Conservation (phyloP, 2,888 invertebrate genomes). For the Girardia tigrina region DNA sequence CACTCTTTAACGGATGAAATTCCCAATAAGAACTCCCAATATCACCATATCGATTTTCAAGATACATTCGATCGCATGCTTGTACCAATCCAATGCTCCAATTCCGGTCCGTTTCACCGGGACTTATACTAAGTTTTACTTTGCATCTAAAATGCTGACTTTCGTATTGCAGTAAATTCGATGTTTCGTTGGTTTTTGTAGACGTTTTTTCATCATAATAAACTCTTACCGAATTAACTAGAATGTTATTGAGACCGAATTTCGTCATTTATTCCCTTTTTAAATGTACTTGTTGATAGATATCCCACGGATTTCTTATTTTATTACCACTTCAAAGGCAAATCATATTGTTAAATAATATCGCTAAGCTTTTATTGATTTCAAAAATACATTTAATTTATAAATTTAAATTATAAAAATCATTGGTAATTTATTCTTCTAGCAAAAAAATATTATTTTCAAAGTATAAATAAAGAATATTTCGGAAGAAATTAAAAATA, state of each 20-base stretch:
- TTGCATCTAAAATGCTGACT: constrained; percentile 36
- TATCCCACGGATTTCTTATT: neutral
- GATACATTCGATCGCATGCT: constrained; percentile 35
- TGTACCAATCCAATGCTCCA: constrained; percentile 34
- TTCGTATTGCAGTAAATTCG: constrained; percentile 36
- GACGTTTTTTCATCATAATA: constrained; percentile 34
- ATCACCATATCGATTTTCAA: constrained; percentile 35
- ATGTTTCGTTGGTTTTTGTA: constrained; percentile 29
- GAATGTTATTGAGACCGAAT: constrained; percentile 33
- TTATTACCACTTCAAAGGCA: neutral
- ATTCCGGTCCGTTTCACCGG: constrained; percentile 34
- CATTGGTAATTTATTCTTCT: neutral
- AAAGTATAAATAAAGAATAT: no score
- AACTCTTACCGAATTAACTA: constrained; percentile 32
- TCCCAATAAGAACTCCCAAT: constrained; percentile 35
- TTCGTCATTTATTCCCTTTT: constrained; percentile 16
- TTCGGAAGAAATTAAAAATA: no score
- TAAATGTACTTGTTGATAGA: no score
- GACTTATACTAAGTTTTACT: constrained; percentile 6
- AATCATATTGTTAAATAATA: neutral
- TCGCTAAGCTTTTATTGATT: constrained; percentile 23
- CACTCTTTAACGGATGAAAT: constrained; percentile 34
- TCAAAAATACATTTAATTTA: neutral
- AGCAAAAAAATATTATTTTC: neutral
- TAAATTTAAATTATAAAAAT: constrained; percentile 5